Evolutionary conservation across 2,797 vertebrate genomes (phyloP).

Genomic region (Pantherophis alleghaniensis): DNA sequence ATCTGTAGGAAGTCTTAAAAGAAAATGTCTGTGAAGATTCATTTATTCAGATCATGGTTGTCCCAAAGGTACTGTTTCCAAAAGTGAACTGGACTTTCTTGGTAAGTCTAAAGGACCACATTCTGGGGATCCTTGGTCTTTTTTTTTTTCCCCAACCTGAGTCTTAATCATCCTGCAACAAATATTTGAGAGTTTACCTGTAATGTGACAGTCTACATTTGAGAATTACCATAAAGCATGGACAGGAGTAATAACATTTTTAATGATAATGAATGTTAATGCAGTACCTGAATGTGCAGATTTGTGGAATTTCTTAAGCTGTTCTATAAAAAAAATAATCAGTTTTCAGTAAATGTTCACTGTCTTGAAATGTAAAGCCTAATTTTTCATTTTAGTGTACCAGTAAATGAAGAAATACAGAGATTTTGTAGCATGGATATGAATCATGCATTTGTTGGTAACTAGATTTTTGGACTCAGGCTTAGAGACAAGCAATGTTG

Average conservation of each 20-base stretch:
- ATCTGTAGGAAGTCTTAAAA: neutral
- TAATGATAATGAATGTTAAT: conserved; percentile 22
- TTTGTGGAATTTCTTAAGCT: conserved; percentile 9
- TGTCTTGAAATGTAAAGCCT: neutral
- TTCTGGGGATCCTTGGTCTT: neutral
- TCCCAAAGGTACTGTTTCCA: no score
- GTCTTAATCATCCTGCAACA: conserved; percentile 7
- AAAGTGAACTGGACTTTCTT: no score
- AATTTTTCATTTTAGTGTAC: neutral
- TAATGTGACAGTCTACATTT: conserved; percentile 38
- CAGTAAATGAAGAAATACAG: accelerated
- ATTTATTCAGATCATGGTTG: no score
- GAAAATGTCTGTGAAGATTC: neutral
- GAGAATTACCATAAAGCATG: conserved; percentile 4
- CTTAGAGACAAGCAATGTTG: neutral
- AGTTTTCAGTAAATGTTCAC: neutral
- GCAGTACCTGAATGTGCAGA: conserved; percentile 15
- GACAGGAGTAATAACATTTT: neutral
- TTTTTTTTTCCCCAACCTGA: neutral
- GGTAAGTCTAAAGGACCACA: neutral
- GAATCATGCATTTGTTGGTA: neutral
- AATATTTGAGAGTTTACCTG: conserved; percentile 27
- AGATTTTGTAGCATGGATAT: neutral
- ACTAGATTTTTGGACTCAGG: neutral
- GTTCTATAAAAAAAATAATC: conserved; percentile 18